Percentiles rank a stretch among this genome's conserved stretches.
Conservation (phyloP, 1,140 invertebrate genomes). For the Aricia agestis region DNA sequence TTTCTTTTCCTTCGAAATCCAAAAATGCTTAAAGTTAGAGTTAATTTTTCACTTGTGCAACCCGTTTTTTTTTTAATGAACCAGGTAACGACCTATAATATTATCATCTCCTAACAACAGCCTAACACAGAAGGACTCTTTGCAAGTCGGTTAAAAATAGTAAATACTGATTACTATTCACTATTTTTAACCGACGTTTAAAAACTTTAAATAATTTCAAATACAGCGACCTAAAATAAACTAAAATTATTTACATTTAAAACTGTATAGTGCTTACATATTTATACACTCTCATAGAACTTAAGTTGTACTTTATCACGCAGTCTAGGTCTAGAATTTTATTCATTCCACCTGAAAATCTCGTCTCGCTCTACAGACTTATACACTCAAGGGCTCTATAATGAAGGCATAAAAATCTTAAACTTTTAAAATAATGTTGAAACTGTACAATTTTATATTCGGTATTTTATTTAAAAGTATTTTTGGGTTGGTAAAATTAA, state of each 20-base stretch:
- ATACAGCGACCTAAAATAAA: background rate
- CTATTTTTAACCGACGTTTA: too few relatives aligned
- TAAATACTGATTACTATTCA: too few relatives aligned
- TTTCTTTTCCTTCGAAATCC: too few relatives aligned
- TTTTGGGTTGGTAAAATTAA: too few relatives aligned
- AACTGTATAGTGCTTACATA: background rate
- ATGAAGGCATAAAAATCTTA: background rate
- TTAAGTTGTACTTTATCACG: background rate
- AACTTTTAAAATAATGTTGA: background rate
- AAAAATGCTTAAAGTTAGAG: too few relatives aligned
- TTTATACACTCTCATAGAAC: background rate
- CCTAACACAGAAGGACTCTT: too few relatives aligned
- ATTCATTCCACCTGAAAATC: background rate
- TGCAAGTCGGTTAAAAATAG: too few relatives aligned
- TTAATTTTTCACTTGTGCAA: too few relatives aligned
- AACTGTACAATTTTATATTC: background rate
- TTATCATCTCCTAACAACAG: too few relatives aligned
- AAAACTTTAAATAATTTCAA: too few relatives aligned
- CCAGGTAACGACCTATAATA: too few relatives aligned
- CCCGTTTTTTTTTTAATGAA: too few relatives aligned
- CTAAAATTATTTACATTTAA: background rate
- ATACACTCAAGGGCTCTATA: background rate
- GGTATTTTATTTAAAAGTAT: background rate
- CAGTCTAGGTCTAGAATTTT: background rate
- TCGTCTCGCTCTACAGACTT: background rate